Conservation (phyloP, 1,140 invertebrate species). For the Solen grandis region DNA sequence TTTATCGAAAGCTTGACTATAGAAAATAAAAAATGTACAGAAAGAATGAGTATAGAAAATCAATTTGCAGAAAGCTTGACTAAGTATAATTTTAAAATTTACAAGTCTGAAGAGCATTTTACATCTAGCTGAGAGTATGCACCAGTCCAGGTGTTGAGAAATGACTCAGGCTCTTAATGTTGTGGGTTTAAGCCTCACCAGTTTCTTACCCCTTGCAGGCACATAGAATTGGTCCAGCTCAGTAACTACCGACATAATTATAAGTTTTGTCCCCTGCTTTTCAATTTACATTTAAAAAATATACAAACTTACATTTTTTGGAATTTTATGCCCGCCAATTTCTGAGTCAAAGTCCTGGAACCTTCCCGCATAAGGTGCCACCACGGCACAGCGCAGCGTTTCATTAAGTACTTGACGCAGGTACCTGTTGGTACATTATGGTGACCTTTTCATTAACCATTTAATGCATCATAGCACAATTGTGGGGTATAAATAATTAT, state of each 20-base stretch:
- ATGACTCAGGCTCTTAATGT: background rate
- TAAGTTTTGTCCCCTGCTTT: background rate
- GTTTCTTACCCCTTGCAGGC: background rate
- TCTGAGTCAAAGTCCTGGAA: conserved; percentile 74
- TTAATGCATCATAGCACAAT: too few species aligned
- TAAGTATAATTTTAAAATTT: too few species aligned
- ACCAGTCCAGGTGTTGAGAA: background rate
- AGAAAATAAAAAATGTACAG: too few species aligned
- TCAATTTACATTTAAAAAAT: background rate
- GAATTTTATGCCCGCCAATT: conserved; percentile 77
- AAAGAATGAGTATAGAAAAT: too few species aligned
- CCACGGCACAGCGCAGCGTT: conserved; percentile 72
- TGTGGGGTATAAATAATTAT: too few species aligned
- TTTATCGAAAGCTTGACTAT: too few species aligned
- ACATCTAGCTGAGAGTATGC: background rate
- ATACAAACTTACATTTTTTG: conserved; percentile 71
- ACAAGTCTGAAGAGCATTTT: too few species aligned
- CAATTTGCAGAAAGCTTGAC: too few species aligned
- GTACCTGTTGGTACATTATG: too few species aligned
- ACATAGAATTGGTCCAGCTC: background rate
- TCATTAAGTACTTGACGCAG: conserved; percentile 77
- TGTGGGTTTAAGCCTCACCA: background rate
- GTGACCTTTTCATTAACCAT: too few species aligned
- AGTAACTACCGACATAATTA: background rate
- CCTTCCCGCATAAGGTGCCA: conserved; percentile 76